Base-by-base conservation (phyloP, 2,888 invertebrate species). In the Halocaridina rubra region DNA sequence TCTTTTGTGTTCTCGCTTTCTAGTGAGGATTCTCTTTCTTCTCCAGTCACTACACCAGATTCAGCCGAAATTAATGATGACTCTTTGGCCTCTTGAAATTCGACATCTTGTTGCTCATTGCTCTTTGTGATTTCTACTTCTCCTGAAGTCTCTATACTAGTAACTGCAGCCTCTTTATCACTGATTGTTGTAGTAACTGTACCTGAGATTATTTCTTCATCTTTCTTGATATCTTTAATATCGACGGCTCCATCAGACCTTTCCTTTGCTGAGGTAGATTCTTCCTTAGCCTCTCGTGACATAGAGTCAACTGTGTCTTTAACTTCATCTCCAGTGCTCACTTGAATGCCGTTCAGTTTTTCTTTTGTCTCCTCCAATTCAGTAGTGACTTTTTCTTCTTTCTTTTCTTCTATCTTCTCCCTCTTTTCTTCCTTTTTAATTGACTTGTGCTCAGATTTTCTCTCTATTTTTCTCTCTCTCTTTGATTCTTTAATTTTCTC, bases 401-500 rank as follows among this genome's bases (percentile, higher is more conserved):
- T 87, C 22, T 82, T 78, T 30, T 84, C 81, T 22, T 61, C 57
- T 32, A 39, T 78, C 76, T 91, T 91, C 10, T 91, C 91, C 90
- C 2, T 87, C 27, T 90, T 88, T 77, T 90, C 90, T 3, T 89
- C 89, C 61, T 89, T 89, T 79, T 90, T 90, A 32, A 89, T 89
- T 19, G 85, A 89, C 32, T 86, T 89, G 32, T 86, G 88, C 76
- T 85, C 87, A 22, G 80, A 75, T 77, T 88, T 89, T 46, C 81
- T 69, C 81, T 88, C 82, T 80, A 88, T 82, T 81, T 86, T 88
- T 69, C 88, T 89, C 53, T 89, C 88, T 67, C 88, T 79, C 86
- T 22, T 89, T 89, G 90, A 89, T 82, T 90, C 90, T 74, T 90
- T 90, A 75, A 91, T 90, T 80, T 89, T 89, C 67, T 90, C 90